Evolutionary conservation across 2,113 vertebrate genomes (phyloP), one percentile per base, ranked within the genome.

Genomic region (Pachypanchax playfairii): DNA sequence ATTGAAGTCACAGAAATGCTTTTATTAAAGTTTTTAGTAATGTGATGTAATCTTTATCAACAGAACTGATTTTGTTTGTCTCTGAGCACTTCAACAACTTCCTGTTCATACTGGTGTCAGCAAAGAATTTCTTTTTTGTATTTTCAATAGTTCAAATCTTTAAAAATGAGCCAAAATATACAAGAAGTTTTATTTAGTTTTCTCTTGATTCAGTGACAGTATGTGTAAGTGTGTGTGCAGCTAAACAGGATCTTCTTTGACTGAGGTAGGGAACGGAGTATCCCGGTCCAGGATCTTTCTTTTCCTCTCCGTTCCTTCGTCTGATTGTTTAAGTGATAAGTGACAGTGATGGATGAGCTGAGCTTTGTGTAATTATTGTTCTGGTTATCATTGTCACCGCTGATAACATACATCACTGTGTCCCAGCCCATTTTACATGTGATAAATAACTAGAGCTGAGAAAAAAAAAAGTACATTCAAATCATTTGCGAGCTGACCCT

Each of bases 341-440:
- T 90, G 88, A 85, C 83, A 58, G 33, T 90, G 91, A 92, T 90
- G 85, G 88, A 92, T 91, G 90, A 80, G 73, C 62, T n/a, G 26
- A 75, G 82, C 80, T 85, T 85, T 85, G 80, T 81, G 88, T 89
- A 91, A 92, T 92, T 92, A 91, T 89, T 89, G 88, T 89, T 83
- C 80, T 83, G 85, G 88, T 90, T 90, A 89, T 92, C 88, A 73
- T 85, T 89, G 88, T 89, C 87, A 85, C 73, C 53, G 82, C 81
- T 85, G 88, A 89, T 86, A 82, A 85, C 87, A 85, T 82, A 81
- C 79, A 87, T 91, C 90, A 88, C 63, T 1, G 58, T 82, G 86
- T 91, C 85, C 79, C 65, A 69, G 71, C 64, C 83, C 83, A 70
- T 86, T 89, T 90, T 84, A 87, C 69, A 56, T 75, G 74, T 90